Evolutionary conservation across 92 coral and sea anemone species (phyloP).

Genomic region (Micromussa lordhowensis): DNA sequence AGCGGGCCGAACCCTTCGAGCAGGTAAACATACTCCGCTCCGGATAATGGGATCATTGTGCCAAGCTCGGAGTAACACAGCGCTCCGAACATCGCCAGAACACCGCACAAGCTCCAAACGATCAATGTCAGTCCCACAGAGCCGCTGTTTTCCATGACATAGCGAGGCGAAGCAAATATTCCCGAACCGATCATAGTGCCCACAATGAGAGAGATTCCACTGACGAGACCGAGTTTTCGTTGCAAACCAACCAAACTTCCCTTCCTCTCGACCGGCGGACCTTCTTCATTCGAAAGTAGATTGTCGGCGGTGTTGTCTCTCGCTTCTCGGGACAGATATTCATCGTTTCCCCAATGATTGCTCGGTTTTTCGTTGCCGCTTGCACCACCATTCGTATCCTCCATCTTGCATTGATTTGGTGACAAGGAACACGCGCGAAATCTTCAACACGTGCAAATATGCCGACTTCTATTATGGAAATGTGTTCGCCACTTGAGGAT

Average conservation of each 20-base stretch:
- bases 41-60: conserved; percentile 89
- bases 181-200: conserved; percentile 98
- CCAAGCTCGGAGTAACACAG: conserved; percentile 92
- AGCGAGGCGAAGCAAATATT: conserved; percentile 96
- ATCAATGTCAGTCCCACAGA: conserved; percentile 93
- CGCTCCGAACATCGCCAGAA: conserved; percentile 88
- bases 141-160: conserved; percentile 86
- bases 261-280: not conserved
- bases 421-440: conserved; percentile 4
- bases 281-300: conserved; percentile 31
- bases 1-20: conserved; percentile 85
- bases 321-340: conserved; percentile 38
- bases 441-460: not conserved
- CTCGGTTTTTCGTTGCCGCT: not conserved
- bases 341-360: conserved; percentile 36
- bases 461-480: not conserved
- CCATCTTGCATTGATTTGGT: not conserved
- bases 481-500: not conserved
- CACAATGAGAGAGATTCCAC: conserved; percentile 90
- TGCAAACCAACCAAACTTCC: conserved; percentile 63
- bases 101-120: conserved; percentile 93
- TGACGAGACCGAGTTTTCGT: conserved; percentile 87
- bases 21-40: conserved; percentile 90
- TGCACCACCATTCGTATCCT: conserved; percentile 2
- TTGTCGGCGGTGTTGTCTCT: conserved; percentile 67